These are phyloP conservation scores for Calliscelio sp. DNA, from an alignment of 2,888 invertebrate genomes.

Conservation along the genomic window DNA sequence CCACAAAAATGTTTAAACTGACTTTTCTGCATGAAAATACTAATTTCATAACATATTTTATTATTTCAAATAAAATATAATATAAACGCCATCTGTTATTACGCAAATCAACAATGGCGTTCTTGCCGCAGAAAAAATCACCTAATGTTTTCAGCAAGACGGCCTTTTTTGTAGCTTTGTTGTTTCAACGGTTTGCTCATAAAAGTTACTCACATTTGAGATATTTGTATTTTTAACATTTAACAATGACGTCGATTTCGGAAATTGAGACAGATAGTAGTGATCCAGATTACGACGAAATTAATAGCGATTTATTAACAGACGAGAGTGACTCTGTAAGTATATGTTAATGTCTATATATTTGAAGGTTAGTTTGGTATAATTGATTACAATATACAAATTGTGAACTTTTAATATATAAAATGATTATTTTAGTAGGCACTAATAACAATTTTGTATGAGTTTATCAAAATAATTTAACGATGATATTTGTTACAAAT, in stretches of 20 bases:
- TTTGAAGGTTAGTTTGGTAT: neutral
- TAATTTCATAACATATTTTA: neutral
- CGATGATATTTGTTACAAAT: too few species aligned
- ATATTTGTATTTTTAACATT: too few species aligned
- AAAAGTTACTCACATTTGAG: neutral
- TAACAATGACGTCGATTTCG: neutral
- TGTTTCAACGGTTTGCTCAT: neutral
- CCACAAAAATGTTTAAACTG: neutral
- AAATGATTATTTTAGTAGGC: too few species aligned
- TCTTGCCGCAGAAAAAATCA: neutral
- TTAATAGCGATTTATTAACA: neutral
- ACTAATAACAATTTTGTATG: too few species aligned
- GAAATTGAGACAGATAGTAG: neutral
- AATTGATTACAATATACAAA: neutral
- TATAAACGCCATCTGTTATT: slow-evolving; percentile 5
- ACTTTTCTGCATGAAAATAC: slow-evolving; percentile 6
- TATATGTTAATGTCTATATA: neutral
- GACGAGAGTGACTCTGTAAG: neutral
- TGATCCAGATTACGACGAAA: neutral
- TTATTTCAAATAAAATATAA: neutral
- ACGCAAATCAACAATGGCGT: neutral
- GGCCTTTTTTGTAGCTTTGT: neutral
- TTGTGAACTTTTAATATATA: too few species aligned
- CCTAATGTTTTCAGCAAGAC: neutral
- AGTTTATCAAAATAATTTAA: too few species aligned